A percentile compares a stretch with the other conserved stretches of the same genome.
phyloP scores from a whole-genome alignment of 2,888 invertebrate genomes.

The Hirtodrosophila histrioides region DNA sequence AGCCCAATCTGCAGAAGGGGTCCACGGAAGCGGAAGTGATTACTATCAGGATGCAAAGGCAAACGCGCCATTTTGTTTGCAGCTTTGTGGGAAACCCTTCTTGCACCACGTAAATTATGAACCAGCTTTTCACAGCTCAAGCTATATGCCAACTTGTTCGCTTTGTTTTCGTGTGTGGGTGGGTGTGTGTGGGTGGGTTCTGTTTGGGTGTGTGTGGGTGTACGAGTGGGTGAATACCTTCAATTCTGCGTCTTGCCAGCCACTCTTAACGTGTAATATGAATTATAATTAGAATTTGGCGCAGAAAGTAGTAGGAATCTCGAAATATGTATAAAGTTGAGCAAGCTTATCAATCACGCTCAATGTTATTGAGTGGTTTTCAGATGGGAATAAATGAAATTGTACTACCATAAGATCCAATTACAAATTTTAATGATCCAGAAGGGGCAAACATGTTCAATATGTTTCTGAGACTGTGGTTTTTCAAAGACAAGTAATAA shows the following conservation, averaged over 20 bases:
- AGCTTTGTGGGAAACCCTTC: constrained; percentile 14
- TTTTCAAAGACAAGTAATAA: no score
- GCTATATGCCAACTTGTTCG: not conserved
- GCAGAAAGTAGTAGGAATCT: not conserved
- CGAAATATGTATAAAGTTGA: constrained; percentile 1
- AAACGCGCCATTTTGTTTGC: constrained; percentile 25
- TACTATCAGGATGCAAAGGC: constrained; percentile 33
- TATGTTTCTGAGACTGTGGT: no score
- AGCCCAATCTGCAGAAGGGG: constrained; percentile 38
- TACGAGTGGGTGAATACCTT: not conserved
- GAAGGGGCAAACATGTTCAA: no score
- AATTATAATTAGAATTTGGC: not conserved
- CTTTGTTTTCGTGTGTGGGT: not conserved
- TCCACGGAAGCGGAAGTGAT: constrained; percentile 58
- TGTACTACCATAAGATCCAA: no score
- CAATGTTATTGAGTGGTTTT: no score
- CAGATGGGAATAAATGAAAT: no score
- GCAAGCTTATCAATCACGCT: not conserved
- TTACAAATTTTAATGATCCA: no score
- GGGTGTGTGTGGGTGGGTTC: not conserved
- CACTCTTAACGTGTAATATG: not conserved
- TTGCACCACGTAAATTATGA: constrained; percentile 40
- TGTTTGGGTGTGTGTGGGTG: not conserved
- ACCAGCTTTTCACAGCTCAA: constrained; percentile 12
- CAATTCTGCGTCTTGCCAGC: not conserved